A percentile compares a stretch with the other conserved stretches of the same genome.
Evolutionary conservation across 2,797 vertebrate species (phyloP).

Genomic region (Falco concolor): DNA sequence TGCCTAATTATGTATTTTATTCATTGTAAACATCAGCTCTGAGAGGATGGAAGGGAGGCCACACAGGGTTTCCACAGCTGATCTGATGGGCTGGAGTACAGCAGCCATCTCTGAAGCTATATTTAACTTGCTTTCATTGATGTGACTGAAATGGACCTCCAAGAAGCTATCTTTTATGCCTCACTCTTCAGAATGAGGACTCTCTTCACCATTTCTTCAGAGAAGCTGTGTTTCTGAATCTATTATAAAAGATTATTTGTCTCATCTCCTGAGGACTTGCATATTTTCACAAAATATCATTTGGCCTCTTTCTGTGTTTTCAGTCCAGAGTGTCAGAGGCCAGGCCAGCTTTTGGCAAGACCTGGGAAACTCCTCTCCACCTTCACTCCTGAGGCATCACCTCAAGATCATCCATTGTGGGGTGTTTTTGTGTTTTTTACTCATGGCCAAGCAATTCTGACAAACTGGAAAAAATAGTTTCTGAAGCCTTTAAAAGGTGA

Average conservation of each 20-base stretch:
- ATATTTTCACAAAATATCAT: background rate
- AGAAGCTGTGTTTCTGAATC: background rate
- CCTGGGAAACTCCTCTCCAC: background rate
- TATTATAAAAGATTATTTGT: background rate
- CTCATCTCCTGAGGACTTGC: background rate
- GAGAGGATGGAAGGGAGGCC: background rate
- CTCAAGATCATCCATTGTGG: background rate
- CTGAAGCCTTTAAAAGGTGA: background rate
- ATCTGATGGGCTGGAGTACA: slow-evolving; percentile 40
- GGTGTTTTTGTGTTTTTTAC: background rate
- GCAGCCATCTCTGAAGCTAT: background rate
- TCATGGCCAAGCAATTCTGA: background rate
- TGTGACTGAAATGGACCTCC: background rate
- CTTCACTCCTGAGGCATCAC: background rate
- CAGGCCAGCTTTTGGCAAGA: background rate
- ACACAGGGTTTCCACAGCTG: background rate
- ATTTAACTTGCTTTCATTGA: background rate
- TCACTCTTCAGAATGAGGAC: background rate
- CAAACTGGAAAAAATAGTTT: background rate
- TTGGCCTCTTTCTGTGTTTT: background rate
- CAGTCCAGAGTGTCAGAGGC: background rate
- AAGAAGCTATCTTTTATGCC: background rate
- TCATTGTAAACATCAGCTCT: slow-evolving; percentile 15
- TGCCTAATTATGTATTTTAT: slow-evolving; percentile 41
- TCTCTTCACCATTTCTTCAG: background rate